Percentiles rank a stretch among this genome's conserved stretches.
Evolutionary conservation across 2,113 vertebrate genomes (phyloP).

Genomic region (Podarcis raffonei): DNA sequence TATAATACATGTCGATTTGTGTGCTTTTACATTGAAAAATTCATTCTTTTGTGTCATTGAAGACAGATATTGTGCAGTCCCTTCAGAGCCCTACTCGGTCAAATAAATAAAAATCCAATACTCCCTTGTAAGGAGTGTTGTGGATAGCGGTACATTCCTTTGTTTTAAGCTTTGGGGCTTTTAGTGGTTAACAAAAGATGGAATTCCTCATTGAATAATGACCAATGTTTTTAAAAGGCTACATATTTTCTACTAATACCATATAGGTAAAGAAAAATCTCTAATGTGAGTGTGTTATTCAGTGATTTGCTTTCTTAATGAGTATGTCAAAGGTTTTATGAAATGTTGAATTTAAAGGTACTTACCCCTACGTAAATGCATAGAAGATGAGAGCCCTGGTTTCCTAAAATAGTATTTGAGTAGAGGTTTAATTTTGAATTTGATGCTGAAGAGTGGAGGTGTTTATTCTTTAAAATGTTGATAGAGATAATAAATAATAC

Average conservation of each 20-base stretch:
- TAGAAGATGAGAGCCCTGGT: not conserved
- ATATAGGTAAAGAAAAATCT: constrained; percentile 18
- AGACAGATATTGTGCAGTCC: constrained; percentile 29
- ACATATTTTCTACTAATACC: not conserved
- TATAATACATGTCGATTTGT: constrained; percentile 23
- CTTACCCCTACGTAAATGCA: too few relatives aligned
- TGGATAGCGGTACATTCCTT: constrained; percentile 32
- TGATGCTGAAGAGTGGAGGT: constrained; percentile 36
- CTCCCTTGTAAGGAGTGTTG: constrained; percentile 26
- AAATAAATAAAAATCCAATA: constrained; percentile 66
- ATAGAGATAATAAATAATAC: constrained; percentile 5
- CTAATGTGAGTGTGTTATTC: not conserved
- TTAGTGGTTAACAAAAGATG: constrained; percentile 59
- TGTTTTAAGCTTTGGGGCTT: constrained; percentile 29
- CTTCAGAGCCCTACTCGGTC: constrained; percentile 40
- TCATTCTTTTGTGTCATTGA: constrained; percentile 43
- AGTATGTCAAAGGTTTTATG: not conserved
- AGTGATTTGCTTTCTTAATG: constrained; percentile 23
- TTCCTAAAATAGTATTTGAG: constrained; percentile 41
- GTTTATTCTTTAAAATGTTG: constrained; percentile 51
- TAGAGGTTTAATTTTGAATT: constrained; percentile 53
- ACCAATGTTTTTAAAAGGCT: constrained; percentile 34
- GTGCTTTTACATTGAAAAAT: constrained; percentile 50
- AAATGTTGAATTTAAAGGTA: too few relatives aligned
- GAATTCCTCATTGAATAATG: constrained; percentile 59